A percentile compares a stretch with the other conserved stretches of the same genome.
Conservation (phyloP, 2,888 invertebrate genomes). For the Podabrus alpinus region DNA sequence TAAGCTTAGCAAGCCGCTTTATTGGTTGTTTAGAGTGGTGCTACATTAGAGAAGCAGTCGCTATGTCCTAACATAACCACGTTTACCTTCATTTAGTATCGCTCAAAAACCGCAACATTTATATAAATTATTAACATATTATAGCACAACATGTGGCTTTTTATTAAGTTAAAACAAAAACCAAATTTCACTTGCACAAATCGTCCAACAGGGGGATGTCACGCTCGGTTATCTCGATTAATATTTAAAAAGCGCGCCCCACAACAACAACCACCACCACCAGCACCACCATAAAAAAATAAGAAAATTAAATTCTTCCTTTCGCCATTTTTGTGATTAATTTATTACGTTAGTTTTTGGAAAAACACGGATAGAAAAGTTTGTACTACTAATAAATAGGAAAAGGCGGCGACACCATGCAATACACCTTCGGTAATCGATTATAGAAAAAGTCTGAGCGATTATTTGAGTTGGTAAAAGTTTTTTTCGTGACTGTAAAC, state of each 20-base stretch:
- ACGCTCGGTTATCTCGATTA: not conserved
- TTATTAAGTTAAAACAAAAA: constrained; percentile 23
- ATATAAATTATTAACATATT: constrained; percentile 27
- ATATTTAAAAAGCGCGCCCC: not conserved
- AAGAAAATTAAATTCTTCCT: not conserved
- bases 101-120: constrained; percentile 28
- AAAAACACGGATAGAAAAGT: constrained; percentile 34
- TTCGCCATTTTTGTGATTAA: not conserved
- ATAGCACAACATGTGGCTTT: constrained; percentile 15
- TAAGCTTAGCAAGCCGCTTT: constrained; percentile 51
- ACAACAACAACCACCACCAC: not conserved
- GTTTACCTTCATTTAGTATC: constrained; percentile 30
- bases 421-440: constrained; percentile 37
- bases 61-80: constrained; percentile 28
- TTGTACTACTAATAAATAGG: constrained; percentile 24
- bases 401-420: constrained; percentile 20
- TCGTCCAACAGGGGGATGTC: not conserved
- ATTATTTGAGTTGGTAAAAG: constrained; percentile 36
- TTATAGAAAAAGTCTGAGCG: constrained; percentile 40
- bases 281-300: not conserved
- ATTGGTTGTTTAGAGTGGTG: constrained; percentile 50
- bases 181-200: not conserved
- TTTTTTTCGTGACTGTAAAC: constrained; percentile 29
- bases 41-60: constrained; percentile 42
- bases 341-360: constrained; percentile 21